Conservation (phyloP, 2,888 invertebrate genomes). For the Macaria liturata region DNA sequence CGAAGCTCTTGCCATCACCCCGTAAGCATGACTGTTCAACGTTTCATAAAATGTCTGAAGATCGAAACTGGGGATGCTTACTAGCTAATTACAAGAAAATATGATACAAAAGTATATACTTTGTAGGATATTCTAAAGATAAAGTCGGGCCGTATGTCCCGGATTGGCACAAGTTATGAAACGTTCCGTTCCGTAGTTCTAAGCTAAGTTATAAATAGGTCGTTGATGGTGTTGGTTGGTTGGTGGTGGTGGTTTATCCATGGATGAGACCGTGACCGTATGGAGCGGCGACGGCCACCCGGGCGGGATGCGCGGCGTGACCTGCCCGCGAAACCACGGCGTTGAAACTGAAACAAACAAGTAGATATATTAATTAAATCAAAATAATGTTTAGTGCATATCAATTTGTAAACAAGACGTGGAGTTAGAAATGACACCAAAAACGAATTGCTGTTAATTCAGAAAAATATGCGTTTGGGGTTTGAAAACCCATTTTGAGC, state of each 20-base stretch:
- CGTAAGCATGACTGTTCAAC: conserved; percentile 60
- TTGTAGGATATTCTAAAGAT: conserved; percentile 39
- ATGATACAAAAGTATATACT: conserved; percentile 70
- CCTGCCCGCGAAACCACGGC: conserved; percentile 83
- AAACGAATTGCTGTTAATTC: too few species aligned
- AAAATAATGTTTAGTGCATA: too few species aligned
- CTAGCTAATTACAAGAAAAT: conserved; percentile 72
- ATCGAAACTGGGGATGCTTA: conserved; percentile 59
- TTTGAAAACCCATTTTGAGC: too few species aligned
- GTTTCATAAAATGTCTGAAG: conserved; percentile 77
- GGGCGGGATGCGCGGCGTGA: conserved; percentile 80
- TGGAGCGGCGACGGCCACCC: conserved; percentile 64
- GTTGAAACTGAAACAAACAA: conserved; percentile 71
- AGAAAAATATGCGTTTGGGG: too few species aligned
- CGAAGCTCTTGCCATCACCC: conserved; percentile 59
- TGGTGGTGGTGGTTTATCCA: conserved; percentile 49
- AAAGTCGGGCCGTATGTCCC: conserved; percentile 65
- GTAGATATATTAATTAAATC: too few species aligned
- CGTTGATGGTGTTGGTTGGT: conserved; percentile 41
- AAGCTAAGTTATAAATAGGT: conserved; percentile 71
- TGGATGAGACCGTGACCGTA: conserved; percentile 62
- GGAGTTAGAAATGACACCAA: too few species aligned
- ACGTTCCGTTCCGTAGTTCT: conserved; percentile 66
- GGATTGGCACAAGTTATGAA: conserved; percentile 69
- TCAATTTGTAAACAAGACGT: too few species aligned